These are phyloP conservation scores for Anas platyrhynchos DNA, from an alignment of 2,113 vertebrate species.

Conservation along the genomic window DNA sequence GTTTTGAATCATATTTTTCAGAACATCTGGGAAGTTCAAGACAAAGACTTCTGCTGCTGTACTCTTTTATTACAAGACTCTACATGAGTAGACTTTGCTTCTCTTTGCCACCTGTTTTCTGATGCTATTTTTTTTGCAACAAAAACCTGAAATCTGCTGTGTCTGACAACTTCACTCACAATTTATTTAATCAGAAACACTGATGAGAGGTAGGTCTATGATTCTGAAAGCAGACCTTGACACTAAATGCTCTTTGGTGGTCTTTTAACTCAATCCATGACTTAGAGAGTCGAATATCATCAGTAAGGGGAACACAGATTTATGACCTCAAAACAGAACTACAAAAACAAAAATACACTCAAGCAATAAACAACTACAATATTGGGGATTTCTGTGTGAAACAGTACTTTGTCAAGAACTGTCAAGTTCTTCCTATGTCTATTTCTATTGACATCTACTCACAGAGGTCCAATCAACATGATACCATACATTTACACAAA, in stretches of 20 bases:
- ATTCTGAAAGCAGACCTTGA: background rate
- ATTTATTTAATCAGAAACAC: background rate
- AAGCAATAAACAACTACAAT: background rate
- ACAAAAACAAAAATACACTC: background rate
- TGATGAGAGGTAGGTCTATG: background rate
- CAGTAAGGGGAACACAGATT: background rate
- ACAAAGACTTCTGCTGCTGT: background rate
- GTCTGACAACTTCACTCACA: background rate
- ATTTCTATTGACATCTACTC: background rate
- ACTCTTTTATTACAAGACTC: background rate
- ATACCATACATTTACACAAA: background rate
- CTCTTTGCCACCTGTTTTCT: background rate
- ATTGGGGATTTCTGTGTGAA: background rate
- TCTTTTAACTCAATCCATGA: background rate
- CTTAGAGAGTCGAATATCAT: background rate
- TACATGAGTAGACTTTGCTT: rapidly evolving
- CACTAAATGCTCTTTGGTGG: background rate
- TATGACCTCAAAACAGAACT: background rate
- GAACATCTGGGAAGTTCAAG: background rate
- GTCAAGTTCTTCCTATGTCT: background rate
- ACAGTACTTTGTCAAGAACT: background rate
- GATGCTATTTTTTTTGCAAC: background rate
- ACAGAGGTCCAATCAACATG: background rate
- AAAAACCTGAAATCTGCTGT: background rate
- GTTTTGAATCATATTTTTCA: background rate